These are phyloP conservation scores for Nymphalis io DNA, from an alignment of 1,140 invertebrate genomes.

Conservation along the genomic window DNA sequence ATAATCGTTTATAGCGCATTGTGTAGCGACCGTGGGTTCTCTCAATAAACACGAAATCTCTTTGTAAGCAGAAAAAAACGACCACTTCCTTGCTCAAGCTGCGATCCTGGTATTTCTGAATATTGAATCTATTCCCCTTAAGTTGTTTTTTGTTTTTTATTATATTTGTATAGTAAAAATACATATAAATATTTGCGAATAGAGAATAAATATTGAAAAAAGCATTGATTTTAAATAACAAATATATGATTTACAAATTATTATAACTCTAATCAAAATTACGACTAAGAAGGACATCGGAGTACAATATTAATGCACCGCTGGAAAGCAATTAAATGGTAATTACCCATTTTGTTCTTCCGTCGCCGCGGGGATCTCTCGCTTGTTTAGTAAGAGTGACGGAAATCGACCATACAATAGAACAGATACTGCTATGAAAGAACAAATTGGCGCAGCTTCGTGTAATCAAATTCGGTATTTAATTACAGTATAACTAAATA, in stretches of 20 bases:
- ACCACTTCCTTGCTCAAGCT: constrained; percentile 13
- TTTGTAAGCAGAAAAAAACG: constrained; percentile 22
- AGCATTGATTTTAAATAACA: too few species aligned
- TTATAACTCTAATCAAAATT: background rate
- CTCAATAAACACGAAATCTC: constrained; percentile 22
- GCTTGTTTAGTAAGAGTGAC: constrained; percentile 15
- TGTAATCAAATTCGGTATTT: background rate
- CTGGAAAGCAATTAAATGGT: constrained; percentile 29
- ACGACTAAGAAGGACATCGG: constrained; percentile 4
- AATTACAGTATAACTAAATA: background rate
- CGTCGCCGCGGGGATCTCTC: constrained; percentile 19
- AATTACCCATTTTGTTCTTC: constrained; percentile 29
- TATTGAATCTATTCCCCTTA: background rate
- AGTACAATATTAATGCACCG: constrained; percentile 24
- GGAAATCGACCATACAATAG: constrained; percentile 19
- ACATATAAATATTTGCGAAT: too few species aligned
- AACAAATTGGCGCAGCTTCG: background rate
- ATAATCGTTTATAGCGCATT: constrained; percentile 14
- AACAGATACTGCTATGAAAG: background rate
- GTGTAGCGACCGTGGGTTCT: constrained; percentile 6
- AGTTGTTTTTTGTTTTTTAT: too few species aligned
- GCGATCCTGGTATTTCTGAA: background rate
- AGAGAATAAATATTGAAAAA: too few species aligned
- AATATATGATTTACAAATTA: too few species aligned
- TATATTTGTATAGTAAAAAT: too few species aligned